These are phyloP conservation scores for Pristionchus entomophagus DNA, from an alignment of 2,888 invertebrate genomes.

Conservation along the genomic window DNA sequence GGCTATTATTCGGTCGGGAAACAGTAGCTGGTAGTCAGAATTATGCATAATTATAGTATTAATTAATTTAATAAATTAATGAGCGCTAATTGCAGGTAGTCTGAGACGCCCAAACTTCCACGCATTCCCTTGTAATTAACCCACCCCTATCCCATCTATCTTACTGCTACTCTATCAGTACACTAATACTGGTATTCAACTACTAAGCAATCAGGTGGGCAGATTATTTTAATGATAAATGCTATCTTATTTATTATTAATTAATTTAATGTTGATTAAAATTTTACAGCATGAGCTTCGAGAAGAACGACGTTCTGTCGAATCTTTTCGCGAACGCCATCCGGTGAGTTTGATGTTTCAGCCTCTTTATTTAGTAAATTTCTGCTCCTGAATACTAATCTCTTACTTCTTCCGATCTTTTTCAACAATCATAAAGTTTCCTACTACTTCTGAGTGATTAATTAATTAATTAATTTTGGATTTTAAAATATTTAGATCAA, in stretches of 20 bases:
- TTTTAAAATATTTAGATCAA: background rate
- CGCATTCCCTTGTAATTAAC: conserved; percentile 43
- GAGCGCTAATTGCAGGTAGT: conserved; percentile 2
- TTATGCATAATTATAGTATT: too few relatives aligned
- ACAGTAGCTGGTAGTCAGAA: too few relatives aligned
- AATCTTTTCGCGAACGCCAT: conserved; percentile 29
- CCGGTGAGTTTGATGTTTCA: background rate
- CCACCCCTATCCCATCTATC: conserved; percentile 22
- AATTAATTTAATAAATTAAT: too few relatives aligned
- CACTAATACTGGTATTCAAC: conserved; percentile 24
- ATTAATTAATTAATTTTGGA: background rate
- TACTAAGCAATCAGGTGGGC: conserved; percentile 33
- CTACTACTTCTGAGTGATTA: background rate
- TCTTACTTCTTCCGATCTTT: too few relatives aligned
- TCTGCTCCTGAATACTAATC: too few relatives aligned
- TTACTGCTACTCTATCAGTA: conserved; percentile 28
- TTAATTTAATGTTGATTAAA: background rate
- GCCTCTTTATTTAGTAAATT: too few relatives aligned
- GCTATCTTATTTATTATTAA: background rate
- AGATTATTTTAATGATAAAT: background rate
- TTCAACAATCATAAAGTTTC: too few relatives aligned
- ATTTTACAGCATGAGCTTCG: conserved; percentile 42
- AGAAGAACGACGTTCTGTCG: conserved; percentile 21
- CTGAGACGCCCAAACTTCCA: conserved; percentile 40
- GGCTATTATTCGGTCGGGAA: too few relatives aligned